Evolutionary conservation across 1,140 invertebrate species (phyloP).

Genomic region (Colletes gigas): DNA sequence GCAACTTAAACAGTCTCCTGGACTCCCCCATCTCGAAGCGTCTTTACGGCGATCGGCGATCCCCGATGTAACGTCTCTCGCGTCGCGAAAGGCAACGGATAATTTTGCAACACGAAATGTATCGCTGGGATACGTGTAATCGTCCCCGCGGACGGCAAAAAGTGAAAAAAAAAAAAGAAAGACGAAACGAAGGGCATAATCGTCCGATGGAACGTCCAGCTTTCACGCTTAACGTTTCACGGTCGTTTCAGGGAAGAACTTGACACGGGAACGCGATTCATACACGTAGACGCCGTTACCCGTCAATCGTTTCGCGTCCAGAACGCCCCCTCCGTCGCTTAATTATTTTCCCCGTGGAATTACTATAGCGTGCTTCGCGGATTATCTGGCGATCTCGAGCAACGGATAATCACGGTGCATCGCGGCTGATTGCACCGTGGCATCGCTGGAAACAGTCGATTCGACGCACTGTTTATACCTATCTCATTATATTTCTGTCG

Average conservation of each 20-base stretch:
- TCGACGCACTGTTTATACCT: neutral
- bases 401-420: neutral
- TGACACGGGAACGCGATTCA: neutral
- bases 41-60: neutral
- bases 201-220: neutral
- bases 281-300: neutral
- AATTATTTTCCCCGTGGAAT: slow-evolving; percentile 18
- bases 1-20: too few species aligned
- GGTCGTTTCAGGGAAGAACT: slow-evolving; percentile 1
- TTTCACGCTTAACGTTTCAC: neutral
- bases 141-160: neutral
- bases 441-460: neutral
- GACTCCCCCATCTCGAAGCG: too few species aligned
- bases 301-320: neutral
- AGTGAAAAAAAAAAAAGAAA: neutral
- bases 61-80: neutral
- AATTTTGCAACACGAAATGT: slow-evolving; percentile 15
- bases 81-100: neutral
- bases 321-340: neutral
- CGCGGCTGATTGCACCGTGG: neutral
- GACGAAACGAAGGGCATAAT: neutral
- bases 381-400: slow-evolving; percentile 15
- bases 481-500: neutral
- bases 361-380: neutral
- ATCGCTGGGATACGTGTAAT: slow-evolving; percentile 7